Conservation (phyloP, 2,797 vertebrate species). For the Pseudomugil tenellus region DNA sequence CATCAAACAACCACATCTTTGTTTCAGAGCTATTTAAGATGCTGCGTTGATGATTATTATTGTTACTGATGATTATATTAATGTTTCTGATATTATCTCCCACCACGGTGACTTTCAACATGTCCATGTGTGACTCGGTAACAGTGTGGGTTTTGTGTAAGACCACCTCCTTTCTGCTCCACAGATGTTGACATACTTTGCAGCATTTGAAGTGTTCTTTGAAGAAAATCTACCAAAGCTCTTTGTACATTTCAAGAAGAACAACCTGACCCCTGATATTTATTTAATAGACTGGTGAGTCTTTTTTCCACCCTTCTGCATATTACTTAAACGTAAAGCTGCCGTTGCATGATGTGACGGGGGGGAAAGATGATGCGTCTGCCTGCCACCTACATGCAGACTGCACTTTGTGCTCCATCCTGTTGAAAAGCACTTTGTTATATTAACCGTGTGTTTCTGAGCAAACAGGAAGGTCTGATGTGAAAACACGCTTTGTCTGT, state of each 20-base stretch:
- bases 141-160: background rate
- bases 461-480: conserved; percentile 23
- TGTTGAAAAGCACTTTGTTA: background rate
- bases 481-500: background rate
- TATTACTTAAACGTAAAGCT: background rate
- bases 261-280: conserved; percentile 93
- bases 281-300: conserved; percentile 96
- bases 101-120: too few species aligned
- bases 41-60: too few species aligned
- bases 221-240: conserved; percentile 96
- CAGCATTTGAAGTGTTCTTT: conserved; percentile 95
- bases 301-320: rapidly evolving
- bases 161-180: conserved; percentile 37
- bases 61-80: too few species aligned
- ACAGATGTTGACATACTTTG: conserved; percentile 95
- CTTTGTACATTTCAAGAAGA: conserved; percentile 95
- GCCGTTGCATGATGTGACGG: background rate
- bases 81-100: too few species aligned
- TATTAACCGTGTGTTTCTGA: conserved; percentile 34
- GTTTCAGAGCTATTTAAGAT: background rate
- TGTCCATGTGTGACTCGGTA: background rate
- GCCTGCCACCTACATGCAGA: background rate
- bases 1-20: too few species aligned
- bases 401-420: conserved; percentile 2
- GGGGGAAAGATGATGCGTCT: too few species aligned